Evolutionary conservation across 2,113 vertebrate species (phyloP), one percentile per base, ranked within the genome.

Genomic region (Lagopus muta): DNA sequence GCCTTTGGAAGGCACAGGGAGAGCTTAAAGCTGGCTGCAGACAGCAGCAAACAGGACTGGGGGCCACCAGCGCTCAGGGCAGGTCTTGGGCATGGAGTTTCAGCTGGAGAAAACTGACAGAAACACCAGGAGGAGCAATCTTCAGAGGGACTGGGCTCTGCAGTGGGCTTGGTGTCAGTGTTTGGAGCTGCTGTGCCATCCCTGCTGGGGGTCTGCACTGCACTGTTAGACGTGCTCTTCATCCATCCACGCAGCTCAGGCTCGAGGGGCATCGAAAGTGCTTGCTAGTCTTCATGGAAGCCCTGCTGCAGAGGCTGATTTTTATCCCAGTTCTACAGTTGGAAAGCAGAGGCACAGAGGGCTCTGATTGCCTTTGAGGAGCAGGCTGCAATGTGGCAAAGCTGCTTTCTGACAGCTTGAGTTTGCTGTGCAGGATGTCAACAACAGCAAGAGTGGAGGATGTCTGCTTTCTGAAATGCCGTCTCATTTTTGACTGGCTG

Each of bases 381-480:
- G n/a, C 77, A 61, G 54, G 78, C 54, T 76, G 74, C 42, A 34
- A 21, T 16, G 62, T 87, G 74, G 70, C 86, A 79, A 65, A 92
- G 43, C 54, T 87, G 36, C 52, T 85, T 75, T 66, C 58, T 78
- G 73, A 38, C 43, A 76, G 30, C 80, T 86, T 69, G 48, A 75
- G 55, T 91, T 85, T 78, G 20, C 62, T 66, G 70, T 72, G 47
- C 27, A 62, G 58, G 89, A 8, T 89, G 50, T 76, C 64, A 84
- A 82, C 78, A 87, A 36, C 47, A 84, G 61, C 52, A 72, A 81
- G 71, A 92, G 60, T 47, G 64, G 54, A 81, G 89, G 70, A 60
- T 72, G 30, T 75, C 32, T 86, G 65, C 48, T 89, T 93, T 95
- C 36, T 79, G 75, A 75, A 87, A 43, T 58, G 43, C 17, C 40